phyloP scores from a whole-genome alignment of 2,797 vertebrate species.

The Discoglossus pictus region DNA sequence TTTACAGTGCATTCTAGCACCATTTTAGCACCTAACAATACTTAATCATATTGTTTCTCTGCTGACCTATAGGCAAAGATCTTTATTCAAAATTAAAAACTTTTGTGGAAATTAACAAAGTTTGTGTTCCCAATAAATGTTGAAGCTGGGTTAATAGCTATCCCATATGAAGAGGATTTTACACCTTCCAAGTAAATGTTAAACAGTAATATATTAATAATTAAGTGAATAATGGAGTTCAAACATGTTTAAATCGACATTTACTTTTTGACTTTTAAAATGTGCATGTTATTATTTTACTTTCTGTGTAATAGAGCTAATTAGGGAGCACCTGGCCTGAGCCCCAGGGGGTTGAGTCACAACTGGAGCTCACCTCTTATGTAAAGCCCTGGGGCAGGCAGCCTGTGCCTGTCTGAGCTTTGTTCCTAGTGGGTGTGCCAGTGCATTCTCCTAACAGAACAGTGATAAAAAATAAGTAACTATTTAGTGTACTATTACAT shows the following conservation, averaged over 20 bases:
- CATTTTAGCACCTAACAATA: too few relatives aligned
- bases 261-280: conserved; percentile 2
- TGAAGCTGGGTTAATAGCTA: too few relatives aligned
- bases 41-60: too few relatives aligned
- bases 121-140: background rate
- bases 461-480: background rate
- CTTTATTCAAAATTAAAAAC: too few relatives aligned
- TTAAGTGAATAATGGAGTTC: conserved; percentile 1
- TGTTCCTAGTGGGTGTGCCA: conserved; percentile 55
- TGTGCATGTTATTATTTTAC: conserved; percentile 21
- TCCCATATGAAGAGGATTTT: background rate
- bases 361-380: conserved; percentile 49
- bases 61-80: too few relatives aligned
- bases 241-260: conserved; percentile 22
- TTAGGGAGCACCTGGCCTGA: conserved; percentile 57
- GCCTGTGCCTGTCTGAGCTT: conserved; percentile 51
- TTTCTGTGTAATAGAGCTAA: conserved; percentile 47
- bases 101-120: background rate
- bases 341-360: conserved; percentile 60
- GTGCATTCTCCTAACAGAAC: background rate
- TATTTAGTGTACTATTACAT: background rate
- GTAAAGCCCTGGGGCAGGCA: conserved; percentile 53
- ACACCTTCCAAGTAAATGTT: background rate
- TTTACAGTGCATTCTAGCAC: too few relatives aligned
- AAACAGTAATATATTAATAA: conserved; percentile 17